Evolutionary conservation across 2,888 invertebrate genomes (phyloP), one percentile per base, ranked within the genome.

Genomic region (Acrobasis consociella): DNA sequence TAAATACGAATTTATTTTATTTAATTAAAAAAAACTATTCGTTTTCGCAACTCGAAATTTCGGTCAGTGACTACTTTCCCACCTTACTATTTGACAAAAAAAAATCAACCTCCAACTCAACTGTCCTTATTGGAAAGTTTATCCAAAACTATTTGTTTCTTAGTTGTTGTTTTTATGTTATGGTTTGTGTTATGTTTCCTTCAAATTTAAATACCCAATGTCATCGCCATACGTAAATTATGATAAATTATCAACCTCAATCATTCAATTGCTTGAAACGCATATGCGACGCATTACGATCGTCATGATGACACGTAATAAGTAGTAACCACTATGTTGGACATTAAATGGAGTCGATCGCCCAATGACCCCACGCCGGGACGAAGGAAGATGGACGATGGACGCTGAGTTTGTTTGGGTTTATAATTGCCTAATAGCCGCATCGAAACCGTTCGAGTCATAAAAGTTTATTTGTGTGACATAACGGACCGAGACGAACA

Each of bases 341-440:
- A 55, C 63, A 63, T 65, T 85, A 85, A 86, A 86, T 87, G 84
- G 78, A 83, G 82, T 76, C 83, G 84, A 83, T 81, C 85, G 89
- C 89, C 76, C 90, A 84, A 81, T 89, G 91, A 91, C 91, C 91
- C 83, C 87, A 75, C 69, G 70, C 73, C 71, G 72, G 75, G 77
- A 76, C 76, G 78, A 79, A 76, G 74, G 71, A 76, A 52, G 52
- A 52, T 52, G 56, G 53, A 38, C 53, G 38, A 15, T 71, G 72
- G 75, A 67, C 75, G 71, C 69, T 72, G 76, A 80, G 78, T 85
- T 82, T 75, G 77, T 78, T 86, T 87, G 83, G 77, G 81, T 81
- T 82, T 81, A 78, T 77, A 75, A 82, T 82, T 75, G 72, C 72
- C 76, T 76, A 77, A 80, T 79, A 80, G 77, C 75, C 69, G 62